Conservation (phyloP, 2,113 vertebrate species). For the Acanthochromis polyacanthus region DNA sequence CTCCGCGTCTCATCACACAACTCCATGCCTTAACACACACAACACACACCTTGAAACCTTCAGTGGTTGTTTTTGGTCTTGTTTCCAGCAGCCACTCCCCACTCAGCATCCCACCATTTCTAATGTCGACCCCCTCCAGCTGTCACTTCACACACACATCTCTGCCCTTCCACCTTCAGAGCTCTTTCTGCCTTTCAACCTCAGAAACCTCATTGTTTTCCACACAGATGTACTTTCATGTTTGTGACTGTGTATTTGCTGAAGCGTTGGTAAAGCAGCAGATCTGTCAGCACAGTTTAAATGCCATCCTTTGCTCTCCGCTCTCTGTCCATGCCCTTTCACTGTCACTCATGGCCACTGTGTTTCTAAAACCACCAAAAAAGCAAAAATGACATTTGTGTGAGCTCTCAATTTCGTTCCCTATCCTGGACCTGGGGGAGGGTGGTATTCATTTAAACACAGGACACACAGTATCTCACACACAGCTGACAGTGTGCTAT, state of each 20-base stretch:
- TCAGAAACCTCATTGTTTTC: conserved; percentile 34
- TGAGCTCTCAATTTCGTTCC: background rate
- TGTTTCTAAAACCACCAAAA: conserved; percentile 5
- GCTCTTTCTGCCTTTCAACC: conserved; percentile 43
- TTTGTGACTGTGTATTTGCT: conserved; percentile 23
- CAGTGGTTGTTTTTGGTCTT: background rate
- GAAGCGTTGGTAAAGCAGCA: conserved; percentile 16
- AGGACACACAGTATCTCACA: too few relatives aligned
- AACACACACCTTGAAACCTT: background rate
- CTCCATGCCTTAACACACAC: background rate
- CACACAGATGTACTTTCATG: conserved; percentile 32
- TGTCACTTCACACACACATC: background rate
- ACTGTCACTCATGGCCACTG: conserved; percentile 3
- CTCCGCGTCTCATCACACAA: conserved; percentile 1
- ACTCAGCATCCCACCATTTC: background rate
- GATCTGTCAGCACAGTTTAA: conserved; percentile 49
- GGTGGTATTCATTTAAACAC: too few relatives aligned
- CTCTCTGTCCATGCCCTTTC: conserved; percentile 43
- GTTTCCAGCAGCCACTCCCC: background rate
- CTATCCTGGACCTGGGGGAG: background rate
- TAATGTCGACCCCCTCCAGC: conserved; percentile 23
- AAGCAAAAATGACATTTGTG: conserved; percentile 42
- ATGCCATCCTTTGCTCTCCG: conserved; percentile 51
- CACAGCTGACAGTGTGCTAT: background rate
- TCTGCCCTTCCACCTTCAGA: conserved; percentile 22